These are phyloP conservation scores for Petrocephalus schoutedeni DNA, from an alignment of 2,797 vertebrate genomes.

Conservation along the genomic window DNA sequence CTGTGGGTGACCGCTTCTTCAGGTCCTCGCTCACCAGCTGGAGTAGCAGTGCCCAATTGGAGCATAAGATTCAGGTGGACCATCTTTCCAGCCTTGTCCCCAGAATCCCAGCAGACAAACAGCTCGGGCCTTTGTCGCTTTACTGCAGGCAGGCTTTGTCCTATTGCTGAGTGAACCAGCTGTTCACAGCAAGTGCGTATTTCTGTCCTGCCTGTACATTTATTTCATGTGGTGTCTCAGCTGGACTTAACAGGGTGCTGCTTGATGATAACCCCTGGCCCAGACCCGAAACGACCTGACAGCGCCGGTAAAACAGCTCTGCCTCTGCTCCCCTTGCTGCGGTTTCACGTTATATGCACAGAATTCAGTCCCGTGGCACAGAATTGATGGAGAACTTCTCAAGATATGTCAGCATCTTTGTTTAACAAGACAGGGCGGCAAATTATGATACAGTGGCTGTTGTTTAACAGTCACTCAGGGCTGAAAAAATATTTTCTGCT, in stretches of 20 bases:
- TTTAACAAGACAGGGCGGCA: neutral
- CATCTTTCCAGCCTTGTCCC: neutral
- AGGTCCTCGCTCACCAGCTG: neutral
- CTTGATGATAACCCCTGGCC: neutral
- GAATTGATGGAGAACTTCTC: neutral
- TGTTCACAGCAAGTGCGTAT: neutral
- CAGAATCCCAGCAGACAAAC: neutral
- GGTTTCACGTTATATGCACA: neutral
- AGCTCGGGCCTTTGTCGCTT: neutral
- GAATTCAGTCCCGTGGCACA: neutral
- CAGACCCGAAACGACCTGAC: neutral
- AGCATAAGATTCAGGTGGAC: neutral
- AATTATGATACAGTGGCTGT: neutral
- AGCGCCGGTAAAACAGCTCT: neutral
- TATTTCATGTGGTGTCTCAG: neutral
- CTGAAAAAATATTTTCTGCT: neutral
- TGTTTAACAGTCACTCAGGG: neutral
- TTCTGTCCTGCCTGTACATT: neutral
- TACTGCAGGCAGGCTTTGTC: neutral
- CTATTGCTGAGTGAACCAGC: neutral
- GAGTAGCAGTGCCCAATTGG: neutral
- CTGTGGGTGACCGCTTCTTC: neutral
- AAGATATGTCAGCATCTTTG: neutral
- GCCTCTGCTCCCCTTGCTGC: neutral
- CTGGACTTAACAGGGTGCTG: neutral